Conservation (phyloP, 2,113 vertebrate species). For the Anseranas semipalmata region DNA sequence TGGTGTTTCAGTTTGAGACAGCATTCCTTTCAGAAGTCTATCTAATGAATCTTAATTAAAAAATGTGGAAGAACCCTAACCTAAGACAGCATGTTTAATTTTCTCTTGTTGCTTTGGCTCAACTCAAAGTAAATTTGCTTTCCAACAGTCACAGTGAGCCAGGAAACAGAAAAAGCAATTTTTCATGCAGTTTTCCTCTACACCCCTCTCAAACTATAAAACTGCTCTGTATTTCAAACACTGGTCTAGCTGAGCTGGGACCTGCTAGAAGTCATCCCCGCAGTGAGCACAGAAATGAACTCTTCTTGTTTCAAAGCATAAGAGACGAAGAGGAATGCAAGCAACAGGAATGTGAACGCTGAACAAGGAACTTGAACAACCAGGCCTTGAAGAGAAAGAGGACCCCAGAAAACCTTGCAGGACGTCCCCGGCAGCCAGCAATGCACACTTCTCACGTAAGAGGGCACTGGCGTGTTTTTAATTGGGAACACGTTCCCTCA, state of each 20-base stretch:
- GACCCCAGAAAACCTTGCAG: not conserved
- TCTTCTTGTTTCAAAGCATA: not conserved
- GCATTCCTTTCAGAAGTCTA: not conserved
- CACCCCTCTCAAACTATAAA: not conserved
- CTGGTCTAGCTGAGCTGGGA: not conserved
- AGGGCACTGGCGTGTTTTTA: slow-evolving; percentile 25
- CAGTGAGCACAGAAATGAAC: not conserved
- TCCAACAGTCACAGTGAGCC: not conserved
- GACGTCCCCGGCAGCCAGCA: not conserved
- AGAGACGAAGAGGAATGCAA: not conserved
- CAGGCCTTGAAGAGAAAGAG: not conserved
- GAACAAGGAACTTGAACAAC: not conserved
- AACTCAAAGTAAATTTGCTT: not conserved
- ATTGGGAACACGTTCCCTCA: not conserved
- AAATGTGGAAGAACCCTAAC: not conserved
- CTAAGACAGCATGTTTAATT: not conserved
- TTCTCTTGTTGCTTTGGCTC: not conserved
- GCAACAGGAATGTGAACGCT: not conserved
- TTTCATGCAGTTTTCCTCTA: not conserved
- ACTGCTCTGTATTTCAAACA: not conserved
- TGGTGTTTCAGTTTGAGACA: not conserved
- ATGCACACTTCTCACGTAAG: not conserved
- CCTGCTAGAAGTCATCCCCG: not conserved
- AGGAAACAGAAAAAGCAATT: not conserved
- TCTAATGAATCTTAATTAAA: not conserved